Conservation (phyloP, 1,140 invertebrate genomes). For the Apocrypta bakeri region DNA sequence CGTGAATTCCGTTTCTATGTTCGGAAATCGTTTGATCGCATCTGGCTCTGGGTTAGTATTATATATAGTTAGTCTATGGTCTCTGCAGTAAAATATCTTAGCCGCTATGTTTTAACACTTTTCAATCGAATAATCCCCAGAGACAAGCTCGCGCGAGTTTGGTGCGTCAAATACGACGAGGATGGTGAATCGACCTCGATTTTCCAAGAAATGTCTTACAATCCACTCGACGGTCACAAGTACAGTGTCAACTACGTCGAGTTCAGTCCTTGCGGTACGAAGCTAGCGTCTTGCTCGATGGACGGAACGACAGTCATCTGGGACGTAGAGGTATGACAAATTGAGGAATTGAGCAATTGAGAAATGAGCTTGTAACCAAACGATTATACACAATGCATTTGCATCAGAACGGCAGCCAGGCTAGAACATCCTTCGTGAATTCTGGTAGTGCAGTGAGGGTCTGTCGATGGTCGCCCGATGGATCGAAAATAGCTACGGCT, state of each 20-base stretch:
- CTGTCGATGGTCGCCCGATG: slow-evolving; percentile 81
- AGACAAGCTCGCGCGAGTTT: slow-evolving; percentile 77
- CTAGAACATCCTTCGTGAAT: slow-evolving; percentile 72
- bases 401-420: slow-evolving; percentile 72
- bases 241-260: slow-evolving; percentile 80
- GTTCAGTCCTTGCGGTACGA: slow-evolving; percentile 80
- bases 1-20: slow-evolving; percentile 77
- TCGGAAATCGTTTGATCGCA: slow-evolving; percentile 73
- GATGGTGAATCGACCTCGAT: slow-evolving; percentile 57
- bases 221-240: slow-evolving; percentile 77
- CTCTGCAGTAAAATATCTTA: too few species aligned
- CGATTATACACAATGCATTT: too few species aligned
- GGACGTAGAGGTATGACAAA: slow-evolving; percentile 77
- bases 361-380: too few species aligned
- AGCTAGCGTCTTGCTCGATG: slow-evolving; percentile 82
- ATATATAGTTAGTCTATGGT: too few species aligned
- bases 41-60: slow-evolving; percentile 76
- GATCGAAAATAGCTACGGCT: slow-evolving; percentile 78
- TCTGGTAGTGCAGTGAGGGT: slow-evolving; percentile 70
- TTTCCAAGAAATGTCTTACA: slow-evolving; percentile 72
- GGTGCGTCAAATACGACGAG: slow-evolving; percentile 66
- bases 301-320: slow-evolving; percentile 84
- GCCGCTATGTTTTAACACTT: too few species aligned
- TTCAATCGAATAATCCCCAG: slow-evolving; percentile 64
- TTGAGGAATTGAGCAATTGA: too few species aligned